These are phyloP conservation scores for Lagothrix lagotricha DNA, from an alignment of 2,797 vertebrate species.

Conservation along the genomic window DNA sequence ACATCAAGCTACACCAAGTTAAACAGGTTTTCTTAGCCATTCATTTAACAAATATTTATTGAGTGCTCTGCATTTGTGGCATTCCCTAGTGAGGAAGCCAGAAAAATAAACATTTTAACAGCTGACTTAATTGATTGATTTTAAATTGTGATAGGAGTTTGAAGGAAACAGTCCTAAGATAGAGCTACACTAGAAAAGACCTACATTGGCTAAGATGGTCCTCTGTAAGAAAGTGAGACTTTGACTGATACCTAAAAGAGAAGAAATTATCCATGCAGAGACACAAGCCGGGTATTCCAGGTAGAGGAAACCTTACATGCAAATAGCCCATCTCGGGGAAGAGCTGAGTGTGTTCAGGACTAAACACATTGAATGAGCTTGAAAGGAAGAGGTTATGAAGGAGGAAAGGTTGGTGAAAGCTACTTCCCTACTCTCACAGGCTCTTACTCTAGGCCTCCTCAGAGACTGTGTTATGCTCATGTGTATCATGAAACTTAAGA, in stretches of 20 bases:
- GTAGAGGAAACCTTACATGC: neutral
- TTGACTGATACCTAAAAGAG: neutral
- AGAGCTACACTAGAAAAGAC: neutral
- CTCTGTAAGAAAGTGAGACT: neutral
- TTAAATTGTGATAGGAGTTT: neutral
- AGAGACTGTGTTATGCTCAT: neutral
- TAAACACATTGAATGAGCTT: neutral
- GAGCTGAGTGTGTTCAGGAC: neutral
- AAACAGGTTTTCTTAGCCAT: neutral
- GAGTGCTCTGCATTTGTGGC: neutral
- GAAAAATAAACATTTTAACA: neutral
- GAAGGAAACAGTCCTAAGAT: neutral
- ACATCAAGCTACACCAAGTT: neutral
- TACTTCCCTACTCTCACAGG: neutral
- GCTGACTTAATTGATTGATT: neutral
- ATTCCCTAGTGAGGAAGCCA: neutral
- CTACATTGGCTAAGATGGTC: neutral
- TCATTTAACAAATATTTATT: conserved; percentile 1
- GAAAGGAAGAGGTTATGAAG: neutral
- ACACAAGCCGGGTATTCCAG: neutral
- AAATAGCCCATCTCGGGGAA: neutral
- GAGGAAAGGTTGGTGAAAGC: neutral
- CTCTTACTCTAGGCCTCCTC: neutral
- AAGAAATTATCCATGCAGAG: neutral
- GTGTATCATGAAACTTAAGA: neutral